These are phyloP conservation scores for Scolopax mira DNA, from an alignment of 2,113 vertebrate species.

Conservation along the genomic window DNA sequence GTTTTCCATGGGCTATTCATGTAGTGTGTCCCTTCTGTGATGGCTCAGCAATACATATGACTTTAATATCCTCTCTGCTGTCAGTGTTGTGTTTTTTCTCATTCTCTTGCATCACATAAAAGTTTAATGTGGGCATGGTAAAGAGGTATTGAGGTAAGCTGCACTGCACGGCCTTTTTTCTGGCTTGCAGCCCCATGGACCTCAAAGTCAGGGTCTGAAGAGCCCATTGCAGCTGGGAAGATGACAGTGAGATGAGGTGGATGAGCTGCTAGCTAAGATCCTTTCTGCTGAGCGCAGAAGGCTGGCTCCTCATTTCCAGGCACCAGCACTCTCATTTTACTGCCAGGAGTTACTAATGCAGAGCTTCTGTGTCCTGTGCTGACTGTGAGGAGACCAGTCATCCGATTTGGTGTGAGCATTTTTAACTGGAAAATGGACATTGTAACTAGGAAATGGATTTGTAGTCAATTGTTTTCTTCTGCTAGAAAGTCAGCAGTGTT, in stretches of 20 bases:
- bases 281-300: not conserved
- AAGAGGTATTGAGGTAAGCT: not conserved
- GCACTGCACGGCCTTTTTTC: not conserved
- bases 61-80: not conserved
- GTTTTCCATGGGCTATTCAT: not conserved
- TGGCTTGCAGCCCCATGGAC: not conserved
- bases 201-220: not conserved
- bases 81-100: not conserved
- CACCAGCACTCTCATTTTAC: not conserved
- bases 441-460: not conserved
- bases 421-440: not conserved
- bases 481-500: not conserved
- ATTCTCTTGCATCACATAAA: not conserved
- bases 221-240: not conserved
- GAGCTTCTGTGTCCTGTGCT: rapidly evolving
- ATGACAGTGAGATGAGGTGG: not conserved
- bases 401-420: not conserved
- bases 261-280: not conserved
- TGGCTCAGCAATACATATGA: not conserved
- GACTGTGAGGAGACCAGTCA: not conserved
- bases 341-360: not conserved
- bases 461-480: not conserved
- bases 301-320: not conserved
- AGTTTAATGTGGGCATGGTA: not conserved
- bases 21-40: not conserved